Base-by-base conservation (phyloP, 2,113 vertebrate species). In the Daboia siamensis region DNA sequence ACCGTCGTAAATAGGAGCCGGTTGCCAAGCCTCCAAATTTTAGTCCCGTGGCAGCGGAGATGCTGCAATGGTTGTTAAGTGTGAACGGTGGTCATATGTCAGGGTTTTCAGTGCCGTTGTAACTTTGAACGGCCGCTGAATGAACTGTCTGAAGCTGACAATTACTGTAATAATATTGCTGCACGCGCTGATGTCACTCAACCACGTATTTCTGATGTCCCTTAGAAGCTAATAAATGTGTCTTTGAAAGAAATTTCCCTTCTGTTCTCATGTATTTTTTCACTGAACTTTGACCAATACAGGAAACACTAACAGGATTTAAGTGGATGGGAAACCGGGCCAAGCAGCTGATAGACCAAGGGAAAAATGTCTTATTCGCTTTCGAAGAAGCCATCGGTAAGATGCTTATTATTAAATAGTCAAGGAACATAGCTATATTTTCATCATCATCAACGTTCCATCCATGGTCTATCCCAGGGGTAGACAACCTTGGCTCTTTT, bases 321-420 rank as follows among this genome's bases (percentile, higher is more conserved):
- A 99, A 99, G 94, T 99, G 99, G 99, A 99, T 99, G 99, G 99
- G 99, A 92, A 99, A 99, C 97, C 96, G 99, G 97, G 98, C 98
- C 93, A 98, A 97, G 89, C 98, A 99, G 93, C 98, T 99, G 24
- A 97, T 98, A 96, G 98, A 99, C 93, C 97, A 99, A 95, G 98
- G 98, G 48, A 99, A 99, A 94, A 98, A 96, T 5, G 98, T 99
- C 92, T 97, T 99, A 64, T 99, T 99, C 98, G 99, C 99, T 87
- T 99, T 99, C 96, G 99, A 99, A 94, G 99, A 99, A 95, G 99
- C 99, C 88, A 99, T 99, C 93, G 99, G 99, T 99, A 98, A 96
- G 94, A 95, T 51, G 1, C 59, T 5, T 3, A 54, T 4, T 86
- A 44, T 39, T 23, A 87, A 91, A 90, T 0, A 90, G 54, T 61